Evolutionary conservation across 1,140 invertebrate genomes (phyloP).

Genomic region (Hylaeus volcanicus): DNA sequence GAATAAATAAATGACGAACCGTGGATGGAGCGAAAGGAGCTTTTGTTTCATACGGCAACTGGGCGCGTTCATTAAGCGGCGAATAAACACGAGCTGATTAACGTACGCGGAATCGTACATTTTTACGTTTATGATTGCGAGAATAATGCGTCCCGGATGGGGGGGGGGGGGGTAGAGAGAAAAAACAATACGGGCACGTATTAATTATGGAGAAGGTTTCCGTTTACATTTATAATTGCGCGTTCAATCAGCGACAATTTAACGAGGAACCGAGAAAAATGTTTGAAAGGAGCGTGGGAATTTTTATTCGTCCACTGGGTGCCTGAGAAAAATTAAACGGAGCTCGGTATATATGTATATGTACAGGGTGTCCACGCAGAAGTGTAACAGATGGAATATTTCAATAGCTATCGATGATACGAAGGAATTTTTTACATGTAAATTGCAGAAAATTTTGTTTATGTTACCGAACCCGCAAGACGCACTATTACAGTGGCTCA

Average conservation of each 20-base stretch:
- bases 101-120: neutral
- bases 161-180: no score
- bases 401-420: no score
- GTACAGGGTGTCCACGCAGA: no score
- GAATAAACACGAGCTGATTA: slow-evolving; percentile 4
- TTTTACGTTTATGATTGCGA: neutral
- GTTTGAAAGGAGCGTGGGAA: neutral
- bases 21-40: neutral
- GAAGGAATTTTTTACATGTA: no score
- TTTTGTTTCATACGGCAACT: slow-evolving; percentile 14
- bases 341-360: no score
- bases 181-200: neutral
- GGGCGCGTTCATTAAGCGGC: slow-evolving; percentile 21
- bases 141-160: neutral
- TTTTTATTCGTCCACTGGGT: neutral
- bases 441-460: no score
- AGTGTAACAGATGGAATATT: no score
- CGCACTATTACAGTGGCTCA: no score
- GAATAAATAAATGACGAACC: slow-evolving; percentile 42
- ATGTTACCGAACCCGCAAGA: no score
- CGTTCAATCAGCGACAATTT: neutral
- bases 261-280: neutral
- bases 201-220: neutral
- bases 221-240: neutral
- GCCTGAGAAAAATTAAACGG: no score